These are phyloP conservation scores for Lates calcarifer DNA, from an alignment of 2,113 vertebrate species.

Conservation along the genomic window DNA sequence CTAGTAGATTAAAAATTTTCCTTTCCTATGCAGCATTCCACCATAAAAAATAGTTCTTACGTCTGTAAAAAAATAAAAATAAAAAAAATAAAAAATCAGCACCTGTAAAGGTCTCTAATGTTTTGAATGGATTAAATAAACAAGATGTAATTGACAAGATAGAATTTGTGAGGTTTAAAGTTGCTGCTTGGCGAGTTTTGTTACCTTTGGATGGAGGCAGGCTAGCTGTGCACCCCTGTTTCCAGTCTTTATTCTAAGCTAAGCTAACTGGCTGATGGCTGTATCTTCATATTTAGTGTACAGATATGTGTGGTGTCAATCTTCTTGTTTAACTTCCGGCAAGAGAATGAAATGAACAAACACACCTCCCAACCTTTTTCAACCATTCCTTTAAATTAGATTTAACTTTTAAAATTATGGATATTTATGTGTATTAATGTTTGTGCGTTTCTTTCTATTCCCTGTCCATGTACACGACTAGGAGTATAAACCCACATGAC, in stretches of 20 bases:
- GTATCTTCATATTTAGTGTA: background rate
- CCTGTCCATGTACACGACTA: background rate
- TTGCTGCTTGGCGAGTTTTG: background rate
- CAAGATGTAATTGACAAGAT: background rate
- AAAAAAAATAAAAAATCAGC: too few species aligned
- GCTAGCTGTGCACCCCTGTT: background rate
- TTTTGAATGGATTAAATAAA: background rate
- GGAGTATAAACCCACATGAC: background rate
- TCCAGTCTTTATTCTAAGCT: background rate
- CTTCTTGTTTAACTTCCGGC: background rate
- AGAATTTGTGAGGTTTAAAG: background rate
- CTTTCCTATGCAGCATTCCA: background rate
- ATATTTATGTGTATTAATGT: slow-evolving; percentile 22
- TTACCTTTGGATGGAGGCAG: background rate
- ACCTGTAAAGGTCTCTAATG: background rate
- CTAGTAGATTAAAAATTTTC: background rate
- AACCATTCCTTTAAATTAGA: background rate
- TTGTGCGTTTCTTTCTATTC: background rate
- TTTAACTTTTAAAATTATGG: background rate
- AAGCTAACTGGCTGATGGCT: background rate
- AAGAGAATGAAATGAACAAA: background rate
- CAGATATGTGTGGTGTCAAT: background rate
- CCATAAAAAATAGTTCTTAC: background rate
- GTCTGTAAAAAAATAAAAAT: too few species aligned
- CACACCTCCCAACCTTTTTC: background rate